Base-by-base conservation (phyloP, 2,888 invertebrate species). In the Dryomyza anilis region DNA sequence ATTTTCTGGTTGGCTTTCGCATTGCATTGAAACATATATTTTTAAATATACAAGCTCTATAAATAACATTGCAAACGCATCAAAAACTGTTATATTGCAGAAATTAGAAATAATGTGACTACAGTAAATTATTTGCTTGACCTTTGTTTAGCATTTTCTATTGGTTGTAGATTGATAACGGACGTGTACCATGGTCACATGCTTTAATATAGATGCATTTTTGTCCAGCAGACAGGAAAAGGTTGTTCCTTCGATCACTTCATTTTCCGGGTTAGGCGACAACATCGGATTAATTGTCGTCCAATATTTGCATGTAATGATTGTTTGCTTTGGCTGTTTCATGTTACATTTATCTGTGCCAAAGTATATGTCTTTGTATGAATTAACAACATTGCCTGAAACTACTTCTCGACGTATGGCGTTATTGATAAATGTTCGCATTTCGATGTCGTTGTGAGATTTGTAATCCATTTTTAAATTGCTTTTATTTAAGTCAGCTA, bases 271-370 rank as follows among this genome's bases (percentile, higher is more conserved):
- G 46, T 57, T 56, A 53, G 61, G 66, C 61, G 55, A 69, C 48
- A 65, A 23, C 19, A 72, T 69, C 29, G 75, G 73, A 53, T 74
- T 72, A 58, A 75, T 71, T 23, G 76, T 73, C 52, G 77, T 76
- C 78, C 78, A 78, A 71, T 78, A 79, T 70, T 79, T 78, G 67
- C 78, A 78, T 23, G 78, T 78, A 55, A 79, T 79, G 60, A 78
- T 76, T 21, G 78, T 79, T 59, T 72, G 72, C 33, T 72, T 69
- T 2, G 53, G 55, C 21, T 59, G 46, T 29, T 27, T 50, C 10
- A 36, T 33, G 36, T 63, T 56, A 23, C 61, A 52, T 60, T 62
- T 66, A 19, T 56, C 46, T 43, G 55, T 45, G 27, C 30, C 61
- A 57, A 52, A 30, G 36, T 27, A 27, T 16, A 64, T 61, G 43